These are phyloP conservation scores for Neodiprion pinetum DNA, from an alignment of 1,140 invertebrate genomes.

Conservation along the genomic window DNA sequence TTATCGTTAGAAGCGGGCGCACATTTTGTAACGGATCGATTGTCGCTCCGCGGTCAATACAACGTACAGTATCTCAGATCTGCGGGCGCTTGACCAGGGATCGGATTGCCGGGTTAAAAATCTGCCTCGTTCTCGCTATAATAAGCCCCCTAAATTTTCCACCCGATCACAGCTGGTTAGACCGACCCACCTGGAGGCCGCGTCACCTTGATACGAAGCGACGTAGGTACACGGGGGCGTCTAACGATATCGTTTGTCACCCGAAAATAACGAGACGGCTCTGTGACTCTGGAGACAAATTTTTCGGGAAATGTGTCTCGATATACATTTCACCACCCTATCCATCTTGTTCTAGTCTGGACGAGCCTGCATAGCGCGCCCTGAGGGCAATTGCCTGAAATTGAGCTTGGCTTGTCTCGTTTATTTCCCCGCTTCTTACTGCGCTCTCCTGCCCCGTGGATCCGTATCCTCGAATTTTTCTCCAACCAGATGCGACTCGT, in stretches of 20 bases:
- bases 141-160: no score
- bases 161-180: no score
- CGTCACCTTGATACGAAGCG: no score
- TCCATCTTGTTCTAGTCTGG: neutral
- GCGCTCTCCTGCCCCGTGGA: no score
- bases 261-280: neutral
- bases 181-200: no score
- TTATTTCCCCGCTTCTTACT: neutral
- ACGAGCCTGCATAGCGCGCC: neutral
- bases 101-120: no score
- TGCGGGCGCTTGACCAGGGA: neutral
- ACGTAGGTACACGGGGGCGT: neutral
- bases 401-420: conserved; percentile 4
- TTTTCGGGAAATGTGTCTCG: neutral
- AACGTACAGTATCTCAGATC: neutral
- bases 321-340: neutral
- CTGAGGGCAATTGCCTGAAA: neutral
- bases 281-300: neutral
- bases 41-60: neutral
- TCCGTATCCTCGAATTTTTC: no score
- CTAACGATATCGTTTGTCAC: conserved; percentile 5
- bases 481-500: no score
- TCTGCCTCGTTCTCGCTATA: no score
- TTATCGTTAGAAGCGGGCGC: neutral
- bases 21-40: neutral